Evolutionary conservation across 37 sponge, comb jelly and placozoan genomes (phyloP).

Genomic region (Oscarella lobularis): DNA sequence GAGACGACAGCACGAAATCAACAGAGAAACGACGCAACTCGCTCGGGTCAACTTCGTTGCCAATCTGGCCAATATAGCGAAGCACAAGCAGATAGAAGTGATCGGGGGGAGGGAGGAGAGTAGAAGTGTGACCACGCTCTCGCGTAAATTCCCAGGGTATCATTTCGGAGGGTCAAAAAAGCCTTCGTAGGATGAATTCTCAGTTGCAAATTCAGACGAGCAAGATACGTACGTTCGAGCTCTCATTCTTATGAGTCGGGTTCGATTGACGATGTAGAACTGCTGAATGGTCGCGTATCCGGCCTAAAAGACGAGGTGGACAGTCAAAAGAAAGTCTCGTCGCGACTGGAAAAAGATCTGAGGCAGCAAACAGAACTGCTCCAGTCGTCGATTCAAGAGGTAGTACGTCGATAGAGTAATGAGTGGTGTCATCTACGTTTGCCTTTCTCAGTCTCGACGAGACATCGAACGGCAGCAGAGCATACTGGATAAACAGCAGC

Average conservation of each 20-base stretch:
- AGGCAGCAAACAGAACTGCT: neutral
- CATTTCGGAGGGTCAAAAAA: too few relatives aligned
- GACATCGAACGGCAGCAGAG: conserved; percentile 1
- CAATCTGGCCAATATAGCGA: neutral
- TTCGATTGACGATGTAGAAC: too few relatives aligned
- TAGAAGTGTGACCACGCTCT: too few relatives aligned
- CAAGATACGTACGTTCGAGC: too few relatives aligned
- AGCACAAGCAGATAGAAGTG: neutral
- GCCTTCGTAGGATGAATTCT: too few relatives aligned
- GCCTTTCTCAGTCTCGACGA: neutral
- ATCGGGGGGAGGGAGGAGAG: too few relatives aligned
- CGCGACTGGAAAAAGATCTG: neutral
- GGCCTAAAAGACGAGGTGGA: neutral
- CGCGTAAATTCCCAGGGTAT: too few relatives aligned
- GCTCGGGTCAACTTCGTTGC: neutral
- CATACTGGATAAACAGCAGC: neutral
- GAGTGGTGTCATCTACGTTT: neutral
- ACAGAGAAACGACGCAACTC: too few relatives aligned
- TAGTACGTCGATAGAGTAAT: neutral
- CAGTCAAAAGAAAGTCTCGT: neutral
- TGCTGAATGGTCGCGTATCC: neutral
- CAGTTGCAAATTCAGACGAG: too few relatives aligned
- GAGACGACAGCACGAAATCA: neutral
- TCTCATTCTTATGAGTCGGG: too few relatives aligned
- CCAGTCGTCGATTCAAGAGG: neutral